Evolutionary conservation across 2,888 invertebrate species (phyloP).

Genomic region (Mellilla xanthometata): DNA sequence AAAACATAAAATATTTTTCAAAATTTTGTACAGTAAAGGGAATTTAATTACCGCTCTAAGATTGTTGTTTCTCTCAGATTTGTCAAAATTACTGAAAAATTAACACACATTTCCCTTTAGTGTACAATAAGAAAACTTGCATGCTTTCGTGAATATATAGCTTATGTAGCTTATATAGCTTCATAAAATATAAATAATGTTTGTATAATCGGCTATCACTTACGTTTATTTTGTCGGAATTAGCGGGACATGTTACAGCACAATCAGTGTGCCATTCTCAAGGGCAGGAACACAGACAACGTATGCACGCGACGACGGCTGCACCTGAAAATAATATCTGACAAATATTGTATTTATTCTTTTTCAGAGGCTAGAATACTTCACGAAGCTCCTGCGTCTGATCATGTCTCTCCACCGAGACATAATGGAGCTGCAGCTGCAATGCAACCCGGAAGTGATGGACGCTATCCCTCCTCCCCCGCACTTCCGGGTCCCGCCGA

Average conservation of each 20-base stretch:
- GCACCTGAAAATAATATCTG: no score
- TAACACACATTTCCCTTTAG: slow-evolving; percentile 79
- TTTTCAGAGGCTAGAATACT: slow-evolving; percentile 76
- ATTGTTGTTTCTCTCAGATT: slow-evolving; percentile 28
- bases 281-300: no score
- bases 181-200: no score
- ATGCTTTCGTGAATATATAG: slow-evolving; percentile 40
- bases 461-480: slow-evolving; percentile 28
- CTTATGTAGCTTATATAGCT: no score
- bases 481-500: slow-evolving; percentile 52
- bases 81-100: no score
- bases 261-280: no score
- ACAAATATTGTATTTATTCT: no score
- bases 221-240: no score
- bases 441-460: slow-evolving; percentile 43
- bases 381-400: slow-evolving; percentile 69
- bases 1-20: slow-evolving; percentile 30
- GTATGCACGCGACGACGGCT: no score
- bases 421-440: slow-evolving; percentile 67
- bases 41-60: slow-evolving; percentile 77
- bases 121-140: slow-evolving; percentile 70
- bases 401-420: slow-evolving; percentile 73
- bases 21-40: slow-evolving; percentile 77
- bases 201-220: no score
- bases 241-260: no score